These are phyloP conservation scores for Diplazon laetatorius DNA, from an alignment of 2,888 invertebrate species.

Conservation along the genomic window DNA sequence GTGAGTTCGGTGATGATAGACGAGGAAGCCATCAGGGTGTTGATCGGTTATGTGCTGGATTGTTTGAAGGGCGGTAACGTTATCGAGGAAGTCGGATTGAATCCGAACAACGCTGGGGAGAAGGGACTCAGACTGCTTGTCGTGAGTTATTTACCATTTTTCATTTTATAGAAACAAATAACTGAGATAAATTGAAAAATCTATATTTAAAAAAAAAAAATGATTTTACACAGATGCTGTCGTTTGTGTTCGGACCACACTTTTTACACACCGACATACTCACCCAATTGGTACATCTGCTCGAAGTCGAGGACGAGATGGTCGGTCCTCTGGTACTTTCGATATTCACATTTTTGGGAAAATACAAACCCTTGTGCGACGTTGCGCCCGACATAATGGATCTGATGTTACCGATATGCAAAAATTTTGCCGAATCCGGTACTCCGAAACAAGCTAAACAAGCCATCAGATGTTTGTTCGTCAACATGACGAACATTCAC, in stretches of 20 bases:
- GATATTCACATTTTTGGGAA: constrained; percentile 93
- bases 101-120: constrained; percentile 92
- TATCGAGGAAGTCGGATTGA: constrained; percentile 90
- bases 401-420: constrained; percentile 92
- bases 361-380: constrained; percentile 92
- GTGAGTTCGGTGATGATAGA: constrained; percentile 99
- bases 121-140: constrained; percentile 94
- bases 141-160: constrained; percentile 83
- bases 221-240: constrained; percentile 86
- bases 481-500: constrained; percentile 89
- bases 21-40: constrained; percentile 91
- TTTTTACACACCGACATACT: constrained; percentile 94
- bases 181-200: background rate
- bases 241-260: constrained; percentile 96
- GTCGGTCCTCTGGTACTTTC: constrained; percentile 92
- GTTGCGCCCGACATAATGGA: constrained; percentile 90
- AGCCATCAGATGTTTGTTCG: constrained; percentile 95
- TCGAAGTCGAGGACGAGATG: constrained; percentile 91
- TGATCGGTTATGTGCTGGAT: constrained; percentile 85
- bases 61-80: constrained; percentile 89
- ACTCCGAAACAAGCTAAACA: constrained; percentile 98
- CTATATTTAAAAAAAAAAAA: background rate
- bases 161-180: background rate
- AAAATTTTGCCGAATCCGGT: constrained; percentile 93
- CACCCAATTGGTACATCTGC: constrained; percentile 89